Evolutionary conservation across 2,888 invertebrate species (phyloP).

Genomic region (Galerucella pusilla): DNA sequence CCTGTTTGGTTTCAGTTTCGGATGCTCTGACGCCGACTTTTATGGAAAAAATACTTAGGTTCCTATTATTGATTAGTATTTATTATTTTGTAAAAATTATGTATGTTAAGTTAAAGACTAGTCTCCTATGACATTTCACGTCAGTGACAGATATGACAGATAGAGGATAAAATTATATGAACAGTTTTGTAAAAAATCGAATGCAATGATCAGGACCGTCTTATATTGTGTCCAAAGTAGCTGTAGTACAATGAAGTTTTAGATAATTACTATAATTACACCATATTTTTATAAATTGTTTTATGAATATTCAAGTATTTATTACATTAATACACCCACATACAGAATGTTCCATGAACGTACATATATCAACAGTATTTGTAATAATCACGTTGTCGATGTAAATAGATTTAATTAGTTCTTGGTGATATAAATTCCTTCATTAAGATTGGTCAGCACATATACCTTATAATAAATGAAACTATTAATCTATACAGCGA

Average conservation of each 20-base stretch:
- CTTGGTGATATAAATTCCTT: too few species aligned
- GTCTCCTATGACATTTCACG: slow-evolving; percentile 11
- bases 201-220: slow-evolving; percentile 29
- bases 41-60: slow-evolving; percentile 6
- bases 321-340: not conserved
- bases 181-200: slow-evolving; percentile 14
- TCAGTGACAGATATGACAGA: slow-evolving; percentile 13
- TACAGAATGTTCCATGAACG: too few species aligned
- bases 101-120: not conserved
- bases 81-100: slow-evolving; percentile 7
- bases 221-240: slow-evolving; percentile 20
- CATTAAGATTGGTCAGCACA: not conserved
- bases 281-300: slow-evolving; percentile 3
- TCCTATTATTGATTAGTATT: slow-evolving; percentile 11
- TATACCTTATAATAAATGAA: not conserved
- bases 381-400: not conserved
- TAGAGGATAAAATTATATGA: not conserved
- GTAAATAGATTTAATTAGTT: too few species aligned
- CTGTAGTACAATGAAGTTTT: slow-evolving; percentile 5
- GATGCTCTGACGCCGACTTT: slow-evolving; percentile 11
- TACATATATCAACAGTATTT: not conserved
- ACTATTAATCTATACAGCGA: not conserved
- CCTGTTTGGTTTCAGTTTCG: slow-evolving; percentile 19
- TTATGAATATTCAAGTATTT: not conserved
- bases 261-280: not conserved